A percentile compares a stretch with the other conserved stretches of the same genome.
Conservation (phyloP, 2,113 vertebrate species). For the Gracilinanus agilis region DNA sequence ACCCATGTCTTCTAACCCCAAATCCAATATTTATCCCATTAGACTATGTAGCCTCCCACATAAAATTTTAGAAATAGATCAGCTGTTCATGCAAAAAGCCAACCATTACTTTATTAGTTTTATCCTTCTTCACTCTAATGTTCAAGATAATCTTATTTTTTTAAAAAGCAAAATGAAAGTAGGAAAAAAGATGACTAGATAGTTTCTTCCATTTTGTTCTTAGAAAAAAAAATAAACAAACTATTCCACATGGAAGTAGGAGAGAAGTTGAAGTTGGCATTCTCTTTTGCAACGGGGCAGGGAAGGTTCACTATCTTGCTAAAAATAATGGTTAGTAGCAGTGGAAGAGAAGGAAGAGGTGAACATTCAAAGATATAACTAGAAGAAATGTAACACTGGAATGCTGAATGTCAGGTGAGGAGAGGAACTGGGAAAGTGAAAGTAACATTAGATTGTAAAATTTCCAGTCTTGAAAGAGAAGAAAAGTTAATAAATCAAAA, state of each 20-base stretch:
- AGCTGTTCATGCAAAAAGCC: neutral
- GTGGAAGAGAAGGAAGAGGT: neutral
- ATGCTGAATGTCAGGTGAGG: neutral
- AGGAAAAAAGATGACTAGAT: neutral
- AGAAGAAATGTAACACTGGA: accelerated
- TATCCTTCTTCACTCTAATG: neutral
- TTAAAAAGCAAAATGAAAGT: neutral
- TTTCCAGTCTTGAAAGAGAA: neutral
- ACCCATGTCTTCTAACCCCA: no score
- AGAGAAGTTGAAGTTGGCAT: neutral
- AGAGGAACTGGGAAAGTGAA: neutral
- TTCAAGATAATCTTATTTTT: neutral
- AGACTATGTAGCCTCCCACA: neutral
- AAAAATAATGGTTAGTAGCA: neutral
- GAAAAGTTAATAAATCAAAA: neutral
- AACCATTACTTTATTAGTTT: neutral
- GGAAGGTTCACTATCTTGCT: neutral
- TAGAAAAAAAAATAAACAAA: neutral
- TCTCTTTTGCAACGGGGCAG: no score
- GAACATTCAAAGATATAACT: slow-evolving; percentile 9
- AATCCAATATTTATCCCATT: no score
- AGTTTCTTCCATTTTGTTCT: neutral
- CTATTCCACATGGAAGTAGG: neutral
- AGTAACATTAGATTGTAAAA: neutral
- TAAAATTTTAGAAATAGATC: neutral